These are phyloP conservation scores for Eumeta japonica DNA, from an alignment of 1,140 invertebrate genomes.

Conservation along the genomic window DNA sequence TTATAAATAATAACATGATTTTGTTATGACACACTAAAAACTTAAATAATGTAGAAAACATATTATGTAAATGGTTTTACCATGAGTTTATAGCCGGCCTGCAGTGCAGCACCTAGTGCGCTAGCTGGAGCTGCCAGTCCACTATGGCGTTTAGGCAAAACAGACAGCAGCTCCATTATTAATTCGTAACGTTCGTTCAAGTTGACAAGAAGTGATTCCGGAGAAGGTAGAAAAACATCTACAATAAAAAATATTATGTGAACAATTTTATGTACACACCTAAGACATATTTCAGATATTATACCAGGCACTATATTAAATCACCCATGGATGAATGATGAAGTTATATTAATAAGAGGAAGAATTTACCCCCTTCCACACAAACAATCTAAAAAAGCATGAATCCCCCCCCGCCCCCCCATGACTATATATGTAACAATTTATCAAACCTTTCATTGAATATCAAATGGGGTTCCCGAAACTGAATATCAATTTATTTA, in stretches of 20 bases:
- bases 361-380: too few species aligned
- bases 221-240: constrained; percentile 84
- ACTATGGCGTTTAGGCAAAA: constrained; percentile 78
- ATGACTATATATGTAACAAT: too few species aligned
- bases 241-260: constrained; percentile 22
- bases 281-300: too few species aligned
- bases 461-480: too few species aligned
- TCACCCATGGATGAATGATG: too few species aligned
- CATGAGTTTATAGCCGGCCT: constrained; percentile 90
- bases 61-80: constrained; percentile 44
- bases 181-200: constrained; percentile 80
- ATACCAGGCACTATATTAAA: too few species aligned
- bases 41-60: constrained; percentile 6
- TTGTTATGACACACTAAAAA: not conserved
- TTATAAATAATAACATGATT: too few species aligned
- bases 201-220: constrained; percentile 92
- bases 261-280: not conserved
- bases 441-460: too few species aligned
- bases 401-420: too few species aligned
- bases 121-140: constrained; percentile 76
- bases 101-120: constrained; percentile 89
- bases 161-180: constrained; percentile 76
- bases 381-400: too few species aligned
- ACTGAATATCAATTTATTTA: too few species aligned
- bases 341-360: too few species aligned